A percentile compares a stretch with the other conserved stretches of the same genome.
phyloP scores from a whole-genome alignment of 1,140 invertebrate genomes.

The Centruroides vittatus region DNA sequence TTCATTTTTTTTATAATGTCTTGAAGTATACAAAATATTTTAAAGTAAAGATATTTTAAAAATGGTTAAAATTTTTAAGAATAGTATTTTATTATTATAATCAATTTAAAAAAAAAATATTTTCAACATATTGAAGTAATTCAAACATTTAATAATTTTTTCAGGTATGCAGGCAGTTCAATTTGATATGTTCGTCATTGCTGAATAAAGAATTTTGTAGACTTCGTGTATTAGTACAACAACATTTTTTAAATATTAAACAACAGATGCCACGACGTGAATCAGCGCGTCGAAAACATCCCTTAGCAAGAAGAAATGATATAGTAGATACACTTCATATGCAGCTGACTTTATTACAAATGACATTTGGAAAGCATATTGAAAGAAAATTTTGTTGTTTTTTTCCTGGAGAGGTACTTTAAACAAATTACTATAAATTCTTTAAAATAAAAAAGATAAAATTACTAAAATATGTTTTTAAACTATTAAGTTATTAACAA shows the following conservation, averaged over 20 bases:
- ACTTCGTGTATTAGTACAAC: constrained; percentile 60
- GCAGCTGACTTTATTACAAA: constrained; percentile 67
- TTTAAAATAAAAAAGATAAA: too few species aligned
- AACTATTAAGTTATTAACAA: too few species aligned
- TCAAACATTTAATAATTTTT: constrained; percentile 17
- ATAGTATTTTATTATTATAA: too few species aligned
- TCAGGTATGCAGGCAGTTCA: constrained; percentile 61
- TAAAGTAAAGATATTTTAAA: too few species aligned
- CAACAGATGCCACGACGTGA: constrained; percentile 65
- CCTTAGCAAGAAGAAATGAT: constrained; percentile 68
- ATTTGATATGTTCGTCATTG: constrained; percentile 55
- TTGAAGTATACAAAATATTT: too few species aligned
- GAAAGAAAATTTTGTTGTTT: constrained; percentile 78
- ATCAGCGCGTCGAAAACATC: constrained; percentile 65
- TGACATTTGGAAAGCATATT: constrained; percentile 82
- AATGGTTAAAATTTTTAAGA: too few species aligned
- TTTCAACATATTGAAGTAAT: too few species aligned
- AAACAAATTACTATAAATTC: too few species aligned
- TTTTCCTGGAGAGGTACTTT: constrained; percentile 63
- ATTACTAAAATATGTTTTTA: too few species aligned
- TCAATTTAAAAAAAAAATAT: too few species aligned
- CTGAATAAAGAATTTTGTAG: constrained; percentile 66
- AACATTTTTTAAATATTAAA: constrained; percentile 67
- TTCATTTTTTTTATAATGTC: too few species aligned
- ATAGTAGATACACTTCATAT: constrained; percentile 79